Evolutionary conservation across 2,113 vertebrate genomes (phyloP).

Genomic region (Pipa parva): DNA sequence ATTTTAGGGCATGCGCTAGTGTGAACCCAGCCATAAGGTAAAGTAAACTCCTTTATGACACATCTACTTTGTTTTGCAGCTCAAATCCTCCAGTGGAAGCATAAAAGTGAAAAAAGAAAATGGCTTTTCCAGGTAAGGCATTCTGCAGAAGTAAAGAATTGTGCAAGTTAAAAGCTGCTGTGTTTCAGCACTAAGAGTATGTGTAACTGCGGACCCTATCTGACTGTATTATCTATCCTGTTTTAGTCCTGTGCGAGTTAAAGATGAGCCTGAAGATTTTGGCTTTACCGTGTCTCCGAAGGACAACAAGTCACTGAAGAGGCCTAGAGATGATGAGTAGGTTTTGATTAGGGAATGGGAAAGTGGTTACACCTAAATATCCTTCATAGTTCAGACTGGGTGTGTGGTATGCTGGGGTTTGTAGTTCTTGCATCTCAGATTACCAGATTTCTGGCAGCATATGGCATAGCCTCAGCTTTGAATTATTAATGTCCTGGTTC

Average conservation of each 20-base stretch:
- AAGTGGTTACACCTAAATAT: neutral
- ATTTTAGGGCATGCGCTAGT: conserved; percentile 14
- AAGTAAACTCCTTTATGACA: too few species aligned
- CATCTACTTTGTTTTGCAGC: conserved; percentile 61
- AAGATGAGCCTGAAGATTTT: conserved; percentile 84
- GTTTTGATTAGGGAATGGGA: conserved; percentile 52
- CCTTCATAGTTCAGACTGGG: too few species aligned
- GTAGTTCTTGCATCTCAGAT: too few species aligned
- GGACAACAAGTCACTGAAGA: conserved; percentile 79
- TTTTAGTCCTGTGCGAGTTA: conserved; percentile 75
- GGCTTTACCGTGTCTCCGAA: conserved; percentile 72
- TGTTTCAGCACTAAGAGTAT: too few species aligned
- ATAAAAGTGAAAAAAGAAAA: conserved; percentile 89
- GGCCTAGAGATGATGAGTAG: conserved; percentile 81
- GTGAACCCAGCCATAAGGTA: too few species aligned
- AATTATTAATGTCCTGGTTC: too few species aligned
- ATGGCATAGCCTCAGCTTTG: too few species aligned
- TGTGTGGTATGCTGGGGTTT: too few species aligned
- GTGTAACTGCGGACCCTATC: neutral
- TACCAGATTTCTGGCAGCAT: too few species aligned
- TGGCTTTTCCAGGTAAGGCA: conserved; percentile 86
- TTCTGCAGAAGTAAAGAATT: neutral
- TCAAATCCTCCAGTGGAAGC: conserved; percentile 70
- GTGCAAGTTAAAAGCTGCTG: neutral
- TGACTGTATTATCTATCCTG: conserved; percentile 33